phyloP scores from a whole-genome alignment of 1,140 invertebrate genomes.

The Leptestheria dahalacensis region DNA sequence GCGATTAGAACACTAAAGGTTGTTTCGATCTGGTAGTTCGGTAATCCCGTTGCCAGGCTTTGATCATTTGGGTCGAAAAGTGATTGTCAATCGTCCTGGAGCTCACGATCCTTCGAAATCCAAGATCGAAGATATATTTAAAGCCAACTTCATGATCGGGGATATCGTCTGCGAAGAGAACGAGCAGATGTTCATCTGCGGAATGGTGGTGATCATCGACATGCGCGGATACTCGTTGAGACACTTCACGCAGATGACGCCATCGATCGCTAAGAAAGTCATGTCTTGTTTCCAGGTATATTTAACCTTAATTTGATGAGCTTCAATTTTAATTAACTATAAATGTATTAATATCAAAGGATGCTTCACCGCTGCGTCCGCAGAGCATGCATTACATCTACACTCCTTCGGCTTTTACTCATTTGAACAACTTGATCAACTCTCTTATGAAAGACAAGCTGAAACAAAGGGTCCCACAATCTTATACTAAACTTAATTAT shows the following conservation, averaged over 20 bases:
- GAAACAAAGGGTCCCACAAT: constrained; percentile 41
- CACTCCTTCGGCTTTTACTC: constrained; percentile 59
- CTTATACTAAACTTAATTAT: background rate
- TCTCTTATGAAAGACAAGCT: constrained; percentile 75
- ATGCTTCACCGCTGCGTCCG: constrained; percentile 68
- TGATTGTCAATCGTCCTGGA: constrained; percentile 44
- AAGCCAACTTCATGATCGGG: constrained; percentile 30
- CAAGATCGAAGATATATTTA: constrained; percentile 27
- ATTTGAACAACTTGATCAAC: constrained; percentile 64
- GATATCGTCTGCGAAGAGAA: constrained; percentile 32
- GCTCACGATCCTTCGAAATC: constrained; percentile 32
- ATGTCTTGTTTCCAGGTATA: constrained; percentile 23
- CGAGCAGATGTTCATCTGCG: constrained; percentile 21
- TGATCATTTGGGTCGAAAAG: constrained; percentile 56
- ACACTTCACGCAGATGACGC: constrained; percentile 21
- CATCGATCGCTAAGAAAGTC: constrained; percentile 23
- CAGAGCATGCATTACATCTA: constrained; percentile 73
- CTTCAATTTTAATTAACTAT: background rate
- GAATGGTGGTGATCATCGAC: constrained; percentile 20
- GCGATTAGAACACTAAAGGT: too few relatives aligned
- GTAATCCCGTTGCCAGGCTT: constrained; percentile 57
- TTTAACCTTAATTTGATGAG: background rate
- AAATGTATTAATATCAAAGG: constrained; percentile 30
- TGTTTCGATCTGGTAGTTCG: constrained; percentile 37
- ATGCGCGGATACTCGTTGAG: constrained; percentile 20